Conservation (phyloP, 2,888 invertebrate genomes). For the Troides aeacus region DNA sequence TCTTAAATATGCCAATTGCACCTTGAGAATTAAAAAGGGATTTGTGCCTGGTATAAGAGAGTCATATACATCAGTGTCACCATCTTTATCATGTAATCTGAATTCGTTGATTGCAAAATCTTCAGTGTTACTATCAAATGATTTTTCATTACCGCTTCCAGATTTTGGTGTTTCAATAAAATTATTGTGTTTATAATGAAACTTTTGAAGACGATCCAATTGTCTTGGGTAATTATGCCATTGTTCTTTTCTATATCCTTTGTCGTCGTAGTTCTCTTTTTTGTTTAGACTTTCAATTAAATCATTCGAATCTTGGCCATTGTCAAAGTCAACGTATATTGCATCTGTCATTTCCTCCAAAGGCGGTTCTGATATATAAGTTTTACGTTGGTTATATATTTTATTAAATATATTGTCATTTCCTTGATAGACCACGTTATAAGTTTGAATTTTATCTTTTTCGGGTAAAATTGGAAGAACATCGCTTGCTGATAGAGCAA, state of each 20-base stretch:
- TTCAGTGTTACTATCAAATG: conserved; percentile 33
- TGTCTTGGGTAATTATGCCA: conserved; percentile 72
- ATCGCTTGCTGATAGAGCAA: conserved; percentile 66
- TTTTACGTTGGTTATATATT: conserved; percentile 51
- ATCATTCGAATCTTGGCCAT: conserved; percentile 46
- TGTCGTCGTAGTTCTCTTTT: conserved; percentile 40
- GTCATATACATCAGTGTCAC: conserved; percentile 45
- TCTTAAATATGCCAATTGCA: conserved; percentile 58
- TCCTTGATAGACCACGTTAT: conserved; percentile 49
- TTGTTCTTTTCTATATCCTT: conserved; percentile 66
- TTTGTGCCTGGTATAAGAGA: conserved; percentile 47
- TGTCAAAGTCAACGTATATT: conserved; percentile 40
- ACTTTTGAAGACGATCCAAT: conserved; percentile 59
- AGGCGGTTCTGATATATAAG: conserved; percentile 47
- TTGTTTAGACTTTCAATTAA: conserved; percentile 41
- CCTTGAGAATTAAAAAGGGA: conserved; percentile 64
- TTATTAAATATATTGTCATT: conserved; percentile 65
- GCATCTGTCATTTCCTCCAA: conserved; percentile 43
- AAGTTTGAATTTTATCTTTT: conserved; percentile 47
- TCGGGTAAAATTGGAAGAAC: conserved; percentile 57
- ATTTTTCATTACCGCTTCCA: conserved; percentile 31
- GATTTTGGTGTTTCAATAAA: conserved; percentile 35
- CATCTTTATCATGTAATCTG: conserved; percentile 42
- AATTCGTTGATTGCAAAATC: conserved; percentile 49
- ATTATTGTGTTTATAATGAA: conserved; percentile 33